Conservation (phyloP, 1,140 invertebrate genomes). For the Thereuonema tuberculata region DNA sequence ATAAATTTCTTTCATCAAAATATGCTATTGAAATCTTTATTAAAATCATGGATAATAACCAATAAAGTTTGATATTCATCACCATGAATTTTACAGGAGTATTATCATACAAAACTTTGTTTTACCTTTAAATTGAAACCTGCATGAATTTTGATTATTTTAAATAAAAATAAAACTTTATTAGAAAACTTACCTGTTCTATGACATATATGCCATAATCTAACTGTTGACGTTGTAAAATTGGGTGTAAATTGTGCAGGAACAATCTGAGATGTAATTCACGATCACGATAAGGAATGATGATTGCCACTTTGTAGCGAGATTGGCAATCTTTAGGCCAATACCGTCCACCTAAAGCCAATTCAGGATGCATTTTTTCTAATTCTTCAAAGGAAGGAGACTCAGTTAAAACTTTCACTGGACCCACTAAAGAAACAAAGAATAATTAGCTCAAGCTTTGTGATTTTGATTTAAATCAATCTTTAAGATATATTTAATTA, state of each 20-base stretch:
- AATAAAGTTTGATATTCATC: no score
- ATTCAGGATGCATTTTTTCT: slow-evolving; percentile 23
- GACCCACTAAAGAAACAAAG: slow-evolving; percentile 29
- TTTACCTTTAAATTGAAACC: no score
- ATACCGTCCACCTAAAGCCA: slow-evolving; percentile 56
- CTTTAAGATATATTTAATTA: not conserved
- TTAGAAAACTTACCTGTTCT: slow-evolving; percentile 62
- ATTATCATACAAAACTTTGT: no score
- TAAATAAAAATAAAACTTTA: no score
- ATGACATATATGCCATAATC: slow-evolving; percentile 85
- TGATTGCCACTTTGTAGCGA: slow-evolving; percentile 62
- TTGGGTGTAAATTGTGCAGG: slow-evolving; percentile 76
- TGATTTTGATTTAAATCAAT: not conserved
- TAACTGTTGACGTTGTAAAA: slow-evolving; percentile 70
- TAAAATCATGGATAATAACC: no score
- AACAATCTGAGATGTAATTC: slow-evolving; percentile 62
- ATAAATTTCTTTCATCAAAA: no score
- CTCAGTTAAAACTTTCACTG: slow-evolving; percentile 28
- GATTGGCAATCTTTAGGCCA: slow-evolving; percentile 55
- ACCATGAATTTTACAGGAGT: no score
- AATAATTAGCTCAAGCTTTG: no score
- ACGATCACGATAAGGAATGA: slow-evolving; percentile 78
- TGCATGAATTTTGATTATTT: no score
- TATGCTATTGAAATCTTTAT: no score
- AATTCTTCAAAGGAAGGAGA: slow-evolving; percentile 30